phyloP scores from a whole-genome alignment of 2,797 vertebrate species.

The Rhadinocentrus ornatus region DNA sequence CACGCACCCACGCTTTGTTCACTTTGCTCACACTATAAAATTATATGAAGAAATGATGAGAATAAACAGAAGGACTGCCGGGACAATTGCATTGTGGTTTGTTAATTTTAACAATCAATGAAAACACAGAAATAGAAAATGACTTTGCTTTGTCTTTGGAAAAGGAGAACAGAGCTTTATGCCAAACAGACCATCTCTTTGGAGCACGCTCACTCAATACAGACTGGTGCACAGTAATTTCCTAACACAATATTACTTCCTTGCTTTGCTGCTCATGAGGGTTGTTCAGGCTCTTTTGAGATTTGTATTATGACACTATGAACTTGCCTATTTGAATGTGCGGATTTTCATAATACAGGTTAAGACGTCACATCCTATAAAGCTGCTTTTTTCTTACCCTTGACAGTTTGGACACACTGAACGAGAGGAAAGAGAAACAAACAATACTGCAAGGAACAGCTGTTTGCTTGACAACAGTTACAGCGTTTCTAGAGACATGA shows the following conservation, averaged over 20 bases:
- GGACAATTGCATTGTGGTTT: slow-evolving; percentile 49
- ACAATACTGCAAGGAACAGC: slow-evolving; percentile 61
- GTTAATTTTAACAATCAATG: slow-evolving; percentile 70
- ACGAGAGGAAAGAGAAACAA: slow-evolving; percentile 48
- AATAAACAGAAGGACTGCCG: slow-evolving; percentile 55
- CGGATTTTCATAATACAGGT: slow-evolving; percentile 37
- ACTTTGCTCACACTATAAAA: slow-evolving; percentile 45
- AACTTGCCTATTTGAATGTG: slow-evolving; percentile 17
- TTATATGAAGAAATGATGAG: slow-evolving; percentile 55
- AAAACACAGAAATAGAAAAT: slow-evolving; percentile 66
- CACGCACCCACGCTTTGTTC: slow-evolving; percentile 32
- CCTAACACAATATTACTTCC: slow-evolving; percentile 58
- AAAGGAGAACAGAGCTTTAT: slow-evolving; percentile 31
- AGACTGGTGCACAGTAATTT: slow-evolving; percentile 35
- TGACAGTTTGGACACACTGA: slow-evolving; percentile 10
- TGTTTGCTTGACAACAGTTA: slow-evolving; percentile 63
- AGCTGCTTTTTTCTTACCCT: slow-evolving; percentile 34
- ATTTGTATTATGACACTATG: slow-evolving; percentile 49
- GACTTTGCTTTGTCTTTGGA: slow-evolving; percentile 57
- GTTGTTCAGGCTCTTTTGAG: slow-evolving; percentile 33
- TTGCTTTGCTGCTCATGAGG: slow-evolving; percentile 42
- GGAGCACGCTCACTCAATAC: slow-evolving; percentile 35
- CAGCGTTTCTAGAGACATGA: slow-evolving; percentile 63
- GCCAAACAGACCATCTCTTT: slow-evolving; percentile 38
- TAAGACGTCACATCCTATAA: slow-evolving; percentile 52